phyloP scores from a whole-genome alignment of 1,140 invertebrate genomes.

The Mamestra configurata region DNA sequence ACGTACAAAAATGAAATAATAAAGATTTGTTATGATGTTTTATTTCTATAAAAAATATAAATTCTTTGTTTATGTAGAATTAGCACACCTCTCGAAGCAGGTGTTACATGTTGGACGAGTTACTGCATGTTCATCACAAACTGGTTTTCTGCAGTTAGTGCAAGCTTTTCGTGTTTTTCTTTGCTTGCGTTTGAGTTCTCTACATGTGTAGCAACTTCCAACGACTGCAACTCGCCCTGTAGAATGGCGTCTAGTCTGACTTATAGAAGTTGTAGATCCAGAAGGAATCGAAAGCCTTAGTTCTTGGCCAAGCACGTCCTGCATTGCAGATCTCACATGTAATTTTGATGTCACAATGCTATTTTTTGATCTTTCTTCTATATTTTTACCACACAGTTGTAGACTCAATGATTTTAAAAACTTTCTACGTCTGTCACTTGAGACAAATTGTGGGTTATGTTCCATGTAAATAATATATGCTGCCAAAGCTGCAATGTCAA shows the following conservation, averaged over 20 bases:
- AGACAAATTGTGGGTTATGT: constrained; percentile 19
- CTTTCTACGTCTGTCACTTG: constrained; percentile 3
- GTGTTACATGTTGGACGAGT: too few species aligned
- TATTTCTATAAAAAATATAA: too few species aligned
- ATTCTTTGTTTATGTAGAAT: too few species aligned
- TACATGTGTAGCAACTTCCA: constrained; percentile 33
- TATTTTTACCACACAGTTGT: constrained; percentile 35
- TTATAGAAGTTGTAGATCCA: constrained; percentile 52
- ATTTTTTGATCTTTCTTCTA: constrained; percentile 39
- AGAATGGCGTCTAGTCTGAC: constrained; percentile 25
- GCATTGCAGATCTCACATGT: constrained; percentile 55
- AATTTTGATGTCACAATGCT: constrained; percentile 55
- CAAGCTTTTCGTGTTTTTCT: too few species aligned
- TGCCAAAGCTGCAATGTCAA: constrained; percentile 56
- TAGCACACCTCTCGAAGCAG: too few species aligned
- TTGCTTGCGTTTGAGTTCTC: constrained; percentile 6
- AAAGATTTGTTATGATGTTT: too few species aligned
- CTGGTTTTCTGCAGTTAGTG: neutral
- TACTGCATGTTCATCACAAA: too few species aligned
- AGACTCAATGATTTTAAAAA: constrained; percentile 7
- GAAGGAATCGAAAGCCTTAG: constrained; percentile 50
- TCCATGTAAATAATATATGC: constrained; percentile 35
- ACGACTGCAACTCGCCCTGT: constrained; percentile 34
- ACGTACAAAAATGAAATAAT: too few species aligned
- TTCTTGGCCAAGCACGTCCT: constrained; percentile 56